Evolutionary conservation across 2,113 vertebrate genomes (phyloP).

Genomic region (Oncorhynchus mykiss): DNA sequence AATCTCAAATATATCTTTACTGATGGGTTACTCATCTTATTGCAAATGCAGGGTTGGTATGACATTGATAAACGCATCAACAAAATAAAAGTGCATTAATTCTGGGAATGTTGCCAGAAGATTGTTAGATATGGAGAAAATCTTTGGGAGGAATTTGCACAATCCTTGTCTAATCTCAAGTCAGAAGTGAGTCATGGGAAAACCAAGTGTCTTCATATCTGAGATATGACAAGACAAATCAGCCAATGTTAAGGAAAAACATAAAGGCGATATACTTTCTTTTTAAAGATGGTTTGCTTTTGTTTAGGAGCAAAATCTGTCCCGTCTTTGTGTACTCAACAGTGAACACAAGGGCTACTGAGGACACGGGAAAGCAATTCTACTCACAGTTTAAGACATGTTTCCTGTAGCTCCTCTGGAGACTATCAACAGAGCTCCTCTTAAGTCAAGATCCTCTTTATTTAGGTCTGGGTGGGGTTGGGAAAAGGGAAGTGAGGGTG

Average conservation of each 20-base stretch:
- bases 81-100: no score
- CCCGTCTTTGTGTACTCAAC: conserved; percentile 17
- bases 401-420: conserved; percentile 33
- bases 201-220: background rate
- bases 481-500: no score
- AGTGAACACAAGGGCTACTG: conserved; percentile 38
- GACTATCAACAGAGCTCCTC: conserved; percentile 7
- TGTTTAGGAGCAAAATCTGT: conserved; percentile 29
- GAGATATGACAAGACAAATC: background rate
- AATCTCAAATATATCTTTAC: background rate
- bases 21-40: background rate
- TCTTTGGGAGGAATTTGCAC: background rate
- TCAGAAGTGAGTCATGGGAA: background rate
- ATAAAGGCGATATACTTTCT: no score
- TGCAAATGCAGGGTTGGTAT: background rate
- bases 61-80: background rate
- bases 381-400: conserved; percentile 45
- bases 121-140: no score
- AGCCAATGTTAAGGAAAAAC: background rate
- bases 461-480: background rate
- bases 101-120: no score
- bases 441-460: conserved; percentile 19
- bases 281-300: conserved; percentile 5
- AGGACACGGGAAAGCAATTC: conserved; percentile 46
- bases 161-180: background rate